phyloP scores from a whole-genome alignment of 2,113 vertebrate genomes.

The Bufo gargarizans region DNA sequence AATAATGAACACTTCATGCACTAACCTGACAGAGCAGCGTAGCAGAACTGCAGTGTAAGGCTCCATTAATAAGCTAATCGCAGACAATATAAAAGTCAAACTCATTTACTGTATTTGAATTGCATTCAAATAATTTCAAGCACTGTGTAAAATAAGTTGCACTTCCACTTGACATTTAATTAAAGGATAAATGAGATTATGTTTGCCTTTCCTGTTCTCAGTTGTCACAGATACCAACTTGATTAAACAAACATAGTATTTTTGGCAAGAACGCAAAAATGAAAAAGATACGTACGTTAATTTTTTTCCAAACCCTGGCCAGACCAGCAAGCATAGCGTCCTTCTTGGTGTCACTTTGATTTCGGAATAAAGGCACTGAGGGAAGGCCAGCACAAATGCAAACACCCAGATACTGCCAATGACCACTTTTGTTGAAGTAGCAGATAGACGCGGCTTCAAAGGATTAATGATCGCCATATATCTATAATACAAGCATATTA shows the following conservation, averaged over 20 bases:
- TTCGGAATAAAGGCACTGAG: constrained; percentile 93
- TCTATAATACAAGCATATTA: constrained; percentile 69
- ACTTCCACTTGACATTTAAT: not conserved
- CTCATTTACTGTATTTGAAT: too few relatives aligned
- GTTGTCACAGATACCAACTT: not conserved
- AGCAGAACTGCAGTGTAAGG: too few relatives aligned
- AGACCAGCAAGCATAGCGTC: constrained; percentile 90
- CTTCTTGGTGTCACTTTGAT: constrained; percentile 79
- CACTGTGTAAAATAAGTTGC: not conserved
- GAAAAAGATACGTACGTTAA: constrained; percentile 83
- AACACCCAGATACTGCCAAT: constrained; percentile 93
- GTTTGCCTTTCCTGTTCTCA: not conserved
- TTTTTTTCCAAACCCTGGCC: constrained; percentile 85
- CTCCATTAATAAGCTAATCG: too few relatives aligned
- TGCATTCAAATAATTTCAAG: not conserved
- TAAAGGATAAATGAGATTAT: not conserved
- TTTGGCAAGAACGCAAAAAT: constrained; percentile 9
- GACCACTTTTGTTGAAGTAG: constrained; percentile 87
- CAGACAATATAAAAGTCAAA: too few relatives aligned
- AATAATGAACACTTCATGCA: too few relatives aligned
- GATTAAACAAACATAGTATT: not conserved
- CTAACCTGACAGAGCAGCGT: too few relatives aligned
- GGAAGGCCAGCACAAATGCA: constrained; percentile 91
- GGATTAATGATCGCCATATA: constrained; percentile 98
- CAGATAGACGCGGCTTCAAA: constrained; percentile 91